phyloP scores from a whole-genome alignment of 2,113 vertebrate species.

The Upupa epops region DNA sequence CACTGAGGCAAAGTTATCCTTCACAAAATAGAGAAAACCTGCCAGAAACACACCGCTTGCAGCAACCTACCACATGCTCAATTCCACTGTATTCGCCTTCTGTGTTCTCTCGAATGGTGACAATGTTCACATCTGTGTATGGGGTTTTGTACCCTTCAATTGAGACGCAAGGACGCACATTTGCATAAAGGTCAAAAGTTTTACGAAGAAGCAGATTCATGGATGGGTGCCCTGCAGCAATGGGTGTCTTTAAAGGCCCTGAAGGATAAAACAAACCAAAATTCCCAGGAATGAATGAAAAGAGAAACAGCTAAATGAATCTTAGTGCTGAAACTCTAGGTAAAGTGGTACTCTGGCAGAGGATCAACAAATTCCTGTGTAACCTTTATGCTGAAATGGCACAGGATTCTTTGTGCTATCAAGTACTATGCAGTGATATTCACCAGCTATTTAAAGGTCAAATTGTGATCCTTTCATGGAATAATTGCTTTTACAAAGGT shows the following conservation, averaged over 20 bases:
- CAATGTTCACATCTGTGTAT: conserved; percentile 87
- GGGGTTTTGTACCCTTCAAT: conserved; percentile 95
- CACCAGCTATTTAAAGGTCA: neutral
- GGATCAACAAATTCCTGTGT: neutral
- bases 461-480: fast-evolving
- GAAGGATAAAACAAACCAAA: neutral
- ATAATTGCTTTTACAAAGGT: neutral
- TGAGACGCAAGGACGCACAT: conserved; percentile 92
- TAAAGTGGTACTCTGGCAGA: neutral
- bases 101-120: conserved; percentile 90
- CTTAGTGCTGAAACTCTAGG: neutral
- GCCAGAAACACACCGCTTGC: neutral
- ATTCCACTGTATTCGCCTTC: conserved; percentile 94
- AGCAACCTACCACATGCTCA: conserved; percentile 86
- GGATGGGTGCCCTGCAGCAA: conserved; percentile 94
- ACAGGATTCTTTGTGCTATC: neutral
- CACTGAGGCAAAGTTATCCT: neutral
- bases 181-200: conserved; percentile 95
- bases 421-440: neutral
- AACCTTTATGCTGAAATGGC: neutral
- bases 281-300: neutral
- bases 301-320: neutral
- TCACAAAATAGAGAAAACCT: neutral
- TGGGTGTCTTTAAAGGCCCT: conserved; percentile 96
- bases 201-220: conserved; percentile 95